These are phyloP conservation scores for Epizoanthus scotinus DNA, from an alignment of 92 coral and sea anemone genomes.

Conservation along the genomic window DNA sequence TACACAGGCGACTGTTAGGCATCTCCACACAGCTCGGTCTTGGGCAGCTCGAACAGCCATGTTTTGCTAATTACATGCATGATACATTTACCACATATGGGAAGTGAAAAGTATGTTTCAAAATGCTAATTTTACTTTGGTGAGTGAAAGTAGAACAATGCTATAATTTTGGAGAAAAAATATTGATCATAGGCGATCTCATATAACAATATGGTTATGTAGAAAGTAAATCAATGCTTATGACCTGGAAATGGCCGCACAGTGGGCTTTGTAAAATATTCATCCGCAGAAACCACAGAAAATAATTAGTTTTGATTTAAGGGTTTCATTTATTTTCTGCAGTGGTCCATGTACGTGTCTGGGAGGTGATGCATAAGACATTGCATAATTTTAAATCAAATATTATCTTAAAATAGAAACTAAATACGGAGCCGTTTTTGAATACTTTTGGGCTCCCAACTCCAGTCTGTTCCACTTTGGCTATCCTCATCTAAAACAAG, in stretches of 20 bases:
- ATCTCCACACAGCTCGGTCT: too few relatives aligned
- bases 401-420: constrained; percentile 14
- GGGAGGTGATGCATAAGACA: neutral
- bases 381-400: constrained; percentile 13
- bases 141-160: too few relatives aligned
- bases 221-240: neutral
- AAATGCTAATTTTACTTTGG: too few relatives aligned
- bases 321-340: neutral
- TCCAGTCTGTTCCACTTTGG: neutral
- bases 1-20: too few relatives aligned
- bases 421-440: constrained; percentile 1
- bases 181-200: too few relatives aligned
- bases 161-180: too few relatives aligned
- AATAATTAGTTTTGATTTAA: neutral
- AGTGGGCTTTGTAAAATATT: neutral
- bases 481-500: neutral
- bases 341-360: neutral
- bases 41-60: too few relatives aligned
- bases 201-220: neutral
- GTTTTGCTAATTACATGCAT: too few relatives aligned
- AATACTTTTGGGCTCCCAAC: constrained; percentile 11
- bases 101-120: too few relatives aligned
- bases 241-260: neutral
- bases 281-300: constrained; percentile 9
- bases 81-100: too few relatives aligned